Conservation (phyloP, 2,888 invertebrate species). For the Lymantria dispar region DNA sequence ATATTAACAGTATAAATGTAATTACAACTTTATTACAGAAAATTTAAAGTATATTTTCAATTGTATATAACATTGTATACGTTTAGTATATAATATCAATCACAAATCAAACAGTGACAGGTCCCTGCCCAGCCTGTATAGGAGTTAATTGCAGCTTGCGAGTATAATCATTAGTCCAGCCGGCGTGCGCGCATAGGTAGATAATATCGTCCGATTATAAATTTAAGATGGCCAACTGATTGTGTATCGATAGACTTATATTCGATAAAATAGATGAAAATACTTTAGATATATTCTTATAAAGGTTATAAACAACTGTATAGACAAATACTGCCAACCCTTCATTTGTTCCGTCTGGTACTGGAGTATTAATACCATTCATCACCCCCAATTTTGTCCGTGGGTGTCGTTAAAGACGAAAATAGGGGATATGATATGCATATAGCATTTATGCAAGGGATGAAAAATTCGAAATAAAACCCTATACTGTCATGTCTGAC, state of each 20-base stretch:
- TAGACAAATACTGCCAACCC: no score
- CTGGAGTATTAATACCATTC: no score
- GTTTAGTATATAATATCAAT: conserved; percentile 66
- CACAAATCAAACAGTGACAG: conserved; percentile 72
- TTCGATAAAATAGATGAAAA: not conserved
- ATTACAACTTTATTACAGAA: not conserved
- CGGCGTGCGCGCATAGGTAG: conserved; percentile 51
- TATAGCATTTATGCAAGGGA: no score
- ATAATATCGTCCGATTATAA: conserved; percentile 53
- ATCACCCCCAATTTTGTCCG: no score
- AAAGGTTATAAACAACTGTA: no score
- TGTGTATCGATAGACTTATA: conserved; percentile 12
- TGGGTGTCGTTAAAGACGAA: no score
- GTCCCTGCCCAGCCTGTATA: conserved; percentile 64
- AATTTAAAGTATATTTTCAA: not conserved
- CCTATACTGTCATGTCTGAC: no score
- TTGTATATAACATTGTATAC: conserved; percentile 8
- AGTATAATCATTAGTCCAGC: conserved; percentile 58
- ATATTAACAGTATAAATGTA: not conserved
- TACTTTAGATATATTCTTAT: no score
- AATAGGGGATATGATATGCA: no score
- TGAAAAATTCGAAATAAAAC: no score
- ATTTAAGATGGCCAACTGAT: conserved; percentile 44
- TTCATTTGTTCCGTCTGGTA: no score
- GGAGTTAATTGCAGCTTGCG: conserved; percentile 65